Evolutionary conservation across 2,888 invertebrate genomes (phyloP).

Genomic region (Acanthoscelides obtectus): DNA sequence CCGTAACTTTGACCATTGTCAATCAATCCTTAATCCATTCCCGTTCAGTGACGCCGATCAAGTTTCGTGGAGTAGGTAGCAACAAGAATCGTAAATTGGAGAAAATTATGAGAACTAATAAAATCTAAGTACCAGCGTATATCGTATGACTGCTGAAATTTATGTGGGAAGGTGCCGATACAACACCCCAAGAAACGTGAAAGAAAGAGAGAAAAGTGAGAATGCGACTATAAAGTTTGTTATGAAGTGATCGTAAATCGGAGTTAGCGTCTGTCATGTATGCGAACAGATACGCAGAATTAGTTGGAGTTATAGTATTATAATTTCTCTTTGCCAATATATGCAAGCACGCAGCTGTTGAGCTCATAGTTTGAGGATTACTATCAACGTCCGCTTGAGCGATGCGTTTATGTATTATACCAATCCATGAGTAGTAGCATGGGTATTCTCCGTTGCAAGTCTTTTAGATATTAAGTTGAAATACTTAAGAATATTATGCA

Average conservation of each 20-base stretch:
- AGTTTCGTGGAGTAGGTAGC: background rate
- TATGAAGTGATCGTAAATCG: background rate
- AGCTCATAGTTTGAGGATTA: too few relatives aligned
- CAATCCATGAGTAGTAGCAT: too few relatives aligned
- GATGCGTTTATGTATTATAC: too few relatives aligned
- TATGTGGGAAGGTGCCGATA: background rate
- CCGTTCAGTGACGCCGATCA: background rate
- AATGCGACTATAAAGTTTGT: background rate
- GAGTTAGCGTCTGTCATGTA: background rate
- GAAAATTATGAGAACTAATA: background rate
- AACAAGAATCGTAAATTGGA: background rate
- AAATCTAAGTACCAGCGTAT: background rate
- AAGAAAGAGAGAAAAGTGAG: background rate
- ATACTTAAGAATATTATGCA: too few relatives aligned
- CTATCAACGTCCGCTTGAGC: too few relatives aligned
- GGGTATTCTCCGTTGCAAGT: too few relatives aligned
- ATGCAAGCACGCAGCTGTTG: too few relatives aligned
- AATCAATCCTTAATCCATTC: background rate
- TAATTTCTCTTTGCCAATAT: too few relatives aligned
- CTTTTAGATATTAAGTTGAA: too few relatives aligned
- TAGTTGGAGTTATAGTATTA: background rate
- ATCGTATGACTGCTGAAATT: background rate
- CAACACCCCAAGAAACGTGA: background rate
- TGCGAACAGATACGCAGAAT: background rate
- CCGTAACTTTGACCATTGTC: background rate